These are phyloP conservation scores for Ranitomeya variabilis DNA, from an alignment of 2,113 vertebrate genomes.

Conservation along the genomic window DNA sequence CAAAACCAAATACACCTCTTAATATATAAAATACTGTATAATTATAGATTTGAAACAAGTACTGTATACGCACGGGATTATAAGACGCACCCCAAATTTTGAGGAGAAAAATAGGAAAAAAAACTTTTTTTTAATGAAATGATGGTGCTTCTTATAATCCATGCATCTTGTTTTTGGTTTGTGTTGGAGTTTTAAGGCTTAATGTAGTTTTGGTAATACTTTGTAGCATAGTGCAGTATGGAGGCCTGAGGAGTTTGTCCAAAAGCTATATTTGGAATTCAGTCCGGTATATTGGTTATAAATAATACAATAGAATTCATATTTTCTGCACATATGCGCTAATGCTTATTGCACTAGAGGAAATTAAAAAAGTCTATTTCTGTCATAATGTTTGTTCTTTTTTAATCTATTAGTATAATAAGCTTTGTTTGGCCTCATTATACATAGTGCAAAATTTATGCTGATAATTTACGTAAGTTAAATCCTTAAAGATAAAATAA, in stretches of 20 bases:
- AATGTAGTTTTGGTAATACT: not conserved
- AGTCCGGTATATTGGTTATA: not conserved
- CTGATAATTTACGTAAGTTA: constrained; percentile 25
- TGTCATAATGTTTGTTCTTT: constrained; percentile 13
- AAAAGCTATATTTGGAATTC: not conserved
- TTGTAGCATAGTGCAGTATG: not conserved
- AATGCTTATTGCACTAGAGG: constrained; percentile 1
- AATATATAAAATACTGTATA: not conserved
- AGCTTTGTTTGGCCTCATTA: constrained; percentile 24
- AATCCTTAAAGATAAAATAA: constrained; percentile 34
- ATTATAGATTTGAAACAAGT: not conserved
- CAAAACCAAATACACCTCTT: not conserved
- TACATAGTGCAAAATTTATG: constrained; percentile 26
- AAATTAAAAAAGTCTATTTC: constrained; percentile 18
- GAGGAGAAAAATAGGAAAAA: too few relatives aligned
- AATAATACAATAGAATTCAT: not conserved
- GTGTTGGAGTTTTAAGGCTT: not conserved
- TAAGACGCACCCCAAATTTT: too few relatives aligned
- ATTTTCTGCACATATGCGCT: not conserved
- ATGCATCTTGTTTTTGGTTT: not conserved
- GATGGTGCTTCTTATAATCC: not conserved
- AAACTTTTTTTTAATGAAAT: too few relatives aligned
- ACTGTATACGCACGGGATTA: not conserved
- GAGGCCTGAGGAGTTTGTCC: not conserved
- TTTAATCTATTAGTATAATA: constrained; percentile 41